phyloP scores from a whole-genome alignment of 2,888 invertebrate species.

The Trachelus tabidus region DNA sequence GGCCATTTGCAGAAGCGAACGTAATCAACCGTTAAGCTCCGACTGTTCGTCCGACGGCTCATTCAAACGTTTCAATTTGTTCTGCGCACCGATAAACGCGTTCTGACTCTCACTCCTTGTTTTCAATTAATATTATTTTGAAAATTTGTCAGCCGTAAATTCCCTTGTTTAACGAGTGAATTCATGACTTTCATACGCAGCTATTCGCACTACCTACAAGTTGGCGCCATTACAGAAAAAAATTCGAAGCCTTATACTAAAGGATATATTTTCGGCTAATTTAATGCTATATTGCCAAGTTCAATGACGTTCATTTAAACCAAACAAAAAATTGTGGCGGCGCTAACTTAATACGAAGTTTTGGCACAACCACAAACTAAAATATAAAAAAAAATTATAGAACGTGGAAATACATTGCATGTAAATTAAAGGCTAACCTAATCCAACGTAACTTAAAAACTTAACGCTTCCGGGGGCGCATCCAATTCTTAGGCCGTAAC shows the following conservation, averaged over 20 bases:
- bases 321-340: not conserved
- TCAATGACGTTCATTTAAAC: not conserved
- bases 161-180: not conserved
- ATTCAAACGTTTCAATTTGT: conserved; percentile 30
- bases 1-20: conserved; percentile 3
- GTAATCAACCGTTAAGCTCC: conserved; percentile 31
- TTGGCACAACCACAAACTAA: not conserved
- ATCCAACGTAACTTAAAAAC: too few species aligned
- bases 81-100: not conserved
- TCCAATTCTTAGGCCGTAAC: too few species aligned
- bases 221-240: not conserved
- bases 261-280: not conserved
- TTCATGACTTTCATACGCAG: not conserved
- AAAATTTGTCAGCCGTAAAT: not conserved
- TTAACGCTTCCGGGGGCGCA: too few species aligned
- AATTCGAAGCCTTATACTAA: not conserved
- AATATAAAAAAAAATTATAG: too few species aligned
- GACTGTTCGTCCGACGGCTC: conserved; percentile 19
- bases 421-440: not conserved
- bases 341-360: not conserved
- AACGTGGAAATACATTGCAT: too few species aligned
- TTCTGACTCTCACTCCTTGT: not conserved
- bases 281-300: not conserved
- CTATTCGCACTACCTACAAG: not conserved
- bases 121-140: not conserved